Percentiles rank a stretch among this genome's conserved stretches.
Conservation (phyloP, 2,797 vertebrate genomes). For the Huso huso region DNA sequence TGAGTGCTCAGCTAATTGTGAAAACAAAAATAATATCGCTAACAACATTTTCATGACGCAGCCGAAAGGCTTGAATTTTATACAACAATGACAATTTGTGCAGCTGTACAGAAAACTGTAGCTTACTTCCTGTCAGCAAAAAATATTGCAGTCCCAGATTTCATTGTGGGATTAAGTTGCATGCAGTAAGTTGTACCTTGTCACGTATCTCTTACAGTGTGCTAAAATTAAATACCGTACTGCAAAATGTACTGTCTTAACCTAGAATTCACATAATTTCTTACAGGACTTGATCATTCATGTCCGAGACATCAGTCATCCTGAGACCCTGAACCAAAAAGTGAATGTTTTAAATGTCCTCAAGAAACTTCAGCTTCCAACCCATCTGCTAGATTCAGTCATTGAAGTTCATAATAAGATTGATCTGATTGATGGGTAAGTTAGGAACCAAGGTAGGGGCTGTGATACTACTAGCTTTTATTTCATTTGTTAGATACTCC, state of each 20-base stretch:
- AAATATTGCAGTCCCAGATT: no score
- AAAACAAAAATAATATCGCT: no score
- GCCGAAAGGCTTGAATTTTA: no score
- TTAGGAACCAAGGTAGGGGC: not conserved
- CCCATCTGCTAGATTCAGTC: constrained; percentile 63
- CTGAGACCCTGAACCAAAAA: constrained; percentile 78
- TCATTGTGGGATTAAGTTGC: no score
- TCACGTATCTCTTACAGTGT: no score
- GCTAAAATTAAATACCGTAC: not conserved
- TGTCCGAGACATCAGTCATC: constrained; percentile 85
- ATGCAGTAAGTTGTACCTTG: no score
- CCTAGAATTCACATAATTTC: constrained; percentile 1
- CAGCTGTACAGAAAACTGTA: no score
- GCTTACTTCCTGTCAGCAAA: no score
- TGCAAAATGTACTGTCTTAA: not conserved
- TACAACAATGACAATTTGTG: no score
- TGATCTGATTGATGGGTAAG: constrained; percentile 76
- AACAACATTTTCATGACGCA: no score
- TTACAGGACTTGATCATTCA: constrained; percentile 83
- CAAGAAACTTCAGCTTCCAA: constrained; percentile 67
- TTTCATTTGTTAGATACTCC: no score
- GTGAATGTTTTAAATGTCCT: constrained; percentile 73
- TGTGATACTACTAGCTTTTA: not conserved
- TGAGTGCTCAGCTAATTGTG: no score
- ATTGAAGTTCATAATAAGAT: constrained; percentile 91